Evolutionary conservation across 2,888 invertebrate genomes (phyloP).

Genomic region (Lobophora halterata): DNA sequence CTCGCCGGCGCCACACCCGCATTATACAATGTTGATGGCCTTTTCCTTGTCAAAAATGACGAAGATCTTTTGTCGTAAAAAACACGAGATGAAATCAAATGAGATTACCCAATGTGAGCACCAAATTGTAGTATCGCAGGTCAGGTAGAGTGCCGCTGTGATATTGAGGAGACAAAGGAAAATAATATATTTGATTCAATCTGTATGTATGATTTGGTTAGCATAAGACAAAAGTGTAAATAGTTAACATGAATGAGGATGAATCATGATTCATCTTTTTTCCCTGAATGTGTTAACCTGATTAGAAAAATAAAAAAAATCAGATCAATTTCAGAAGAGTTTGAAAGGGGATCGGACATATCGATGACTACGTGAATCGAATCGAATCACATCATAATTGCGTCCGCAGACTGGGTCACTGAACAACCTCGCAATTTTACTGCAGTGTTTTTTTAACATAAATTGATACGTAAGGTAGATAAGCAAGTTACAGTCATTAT

Average conservation of each 20-base stretch:
- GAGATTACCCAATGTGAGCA: conserved; percentile 69
- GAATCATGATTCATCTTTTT: too few relatives aligned
- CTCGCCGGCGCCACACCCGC: conserved; percentile 70
- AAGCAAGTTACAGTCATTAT: too few relatives aligned
- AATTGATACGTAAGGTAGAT: background rate
- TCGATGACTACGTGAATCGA: conserved; percentile 47
- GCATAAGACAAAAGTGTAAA: too few relatives aligned
- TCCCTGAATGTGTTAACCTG: too few relatives aligned
- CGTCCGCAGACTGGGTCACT: conserved; percentile 18
- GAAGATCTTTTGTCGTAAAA: conserved; percentile 77
- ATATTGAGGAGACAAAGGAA: conserved; percentile 14
- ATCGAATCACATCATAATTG: conserved; percentile 14
- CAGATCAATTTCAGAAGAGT: conserved; percentile 34
- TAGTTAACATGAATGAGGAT: too few relatives aligned
- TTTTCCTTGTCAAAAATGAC: conserved; percentile 81
- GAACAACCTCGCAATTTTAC: conserved; percentile 4
- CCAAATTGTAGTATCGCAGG: conserved; percentile 67
- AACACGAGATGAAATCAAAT: conserved; percentile 70
- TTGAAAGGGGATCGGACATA: conserved; percentile 52
- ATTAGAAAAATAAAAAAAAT: conserved; percentile 19
- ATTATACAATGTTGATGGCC: conserved; percentile 78
- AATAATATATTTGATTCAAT: conserved; percentile 22
- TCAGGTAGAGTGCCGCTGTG: conserved; percentile 50
- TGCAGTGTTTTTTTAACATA: background rate
- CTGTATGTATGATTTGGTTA: background rate